A percentile compares a stretch with the other conserved stretches of the same genome.
phyloP scores from a whole-genome alignment of 2,888 invertebrate genomes.

The Quadroppia sp. region DNA sequence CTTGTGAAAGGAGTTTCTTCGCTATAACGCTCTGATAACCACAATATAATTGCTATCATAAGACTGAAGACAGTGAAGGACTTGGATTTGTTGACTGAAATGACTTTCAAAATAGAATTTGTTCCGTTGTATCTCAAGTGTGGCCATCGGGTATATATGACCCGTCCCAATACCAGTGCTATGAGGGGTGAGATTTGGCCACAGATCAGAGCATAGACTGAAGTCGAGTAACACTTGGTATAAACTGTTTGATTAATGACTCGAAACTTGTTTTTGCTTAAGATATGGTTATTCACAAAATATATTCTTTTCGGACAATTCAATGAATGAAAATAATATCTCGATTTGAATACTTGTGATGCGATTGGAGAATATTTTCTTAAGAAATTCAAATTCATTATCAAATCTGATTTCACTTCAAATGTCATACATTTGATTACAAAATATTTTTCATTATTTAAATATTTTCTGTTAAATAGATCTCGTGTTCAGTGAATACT shows the following conservation, averaged over 20 bases:
- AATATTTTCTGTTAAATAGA: too few relatives aligned
- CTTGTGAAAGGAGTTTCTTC: constrained; percentile 8
- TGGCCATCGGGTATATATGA: not conserved
- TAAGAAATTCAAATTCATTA: not conserved
- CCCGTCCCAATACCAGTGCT: not conserved
- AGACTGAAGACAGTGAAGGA: not conserved
- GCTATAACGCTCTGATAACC: not conserved
- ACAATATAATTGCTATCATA: not conserved
- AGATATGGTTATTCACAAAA: not conserved
- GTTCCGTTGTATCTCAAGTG: not conserved
- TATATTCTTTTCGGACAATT: not conserved
- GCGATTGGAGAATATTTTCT: not conserved
- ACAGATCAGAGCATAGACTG: not conserved
- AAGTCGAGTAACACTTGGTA: not conserved
- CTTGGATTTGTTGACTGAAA: not conserved
- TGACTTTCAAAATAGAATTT: not conserved
- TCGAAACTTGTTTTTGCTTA: not conserved
- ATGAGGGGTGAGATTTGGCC: not conserved
- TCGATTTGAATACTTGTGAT: not conserved
- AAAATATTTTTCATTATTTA: too few relatives aligned
- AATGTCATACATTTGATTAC: too few relatives aligned
- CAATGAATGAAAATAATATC: not conserved
- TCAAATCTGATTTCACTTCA: too few relatives aligned
- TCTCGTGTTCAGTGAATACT: too few relatives aligned
- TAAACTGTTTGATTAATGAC: not conserved